Conservation (phyloP, 2,797 vertebrate genomes). For the Emys orbicularis region DNA sequence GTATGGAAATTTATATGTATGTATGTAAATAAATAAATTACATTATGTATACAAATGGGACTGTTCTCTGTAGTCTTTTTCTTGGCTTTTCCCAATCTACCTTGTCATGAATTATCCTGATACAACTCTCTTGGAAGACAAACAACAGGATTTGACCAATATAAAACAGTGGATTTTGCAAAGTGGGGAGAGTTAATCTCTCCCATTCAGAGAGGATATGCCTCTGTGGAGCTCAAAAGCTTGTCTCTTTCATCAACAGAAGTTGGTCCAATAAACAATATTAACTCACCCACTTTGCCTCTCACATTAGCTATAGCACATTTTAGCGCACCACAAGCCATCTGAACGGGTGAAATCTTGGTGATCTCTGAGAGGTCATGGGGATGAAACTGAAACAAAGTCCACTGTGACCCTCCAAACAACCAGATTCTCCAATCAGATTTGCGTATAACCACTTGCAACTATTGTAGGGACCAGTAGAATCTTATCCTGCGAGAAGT, state of each 20-base stretch:
- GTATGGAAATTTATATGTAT: background rate
- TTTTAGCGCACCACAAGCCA: background rate
- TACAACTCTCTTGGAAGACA: background rate
- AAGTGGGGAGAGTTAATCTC: accelerated
- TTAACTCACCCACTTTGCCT: background rate
- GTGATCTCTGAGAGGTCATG: background rate
- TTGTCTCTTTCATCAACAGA: background rate
- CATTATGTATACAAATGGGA: background rate
- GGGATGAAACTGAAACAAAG: background rate
- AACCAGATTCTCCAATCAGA: no score
- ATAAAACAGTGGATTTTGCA: background rate
- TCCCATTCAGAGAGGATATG: background rate
- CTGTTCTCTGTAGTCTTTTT: background rate
- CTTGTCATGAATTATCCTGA: accelerated
- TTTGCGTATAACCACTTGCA: no score
- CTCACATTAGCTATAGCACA: background rate
- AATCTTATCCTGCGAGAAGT: no score
- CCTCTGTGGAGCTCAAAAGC: background rate
- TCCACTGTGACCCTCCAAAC: no score
- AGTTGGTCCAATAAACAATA: background rate
- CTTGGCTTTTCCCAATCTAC: background rate
- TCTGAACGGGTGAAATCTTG: background rate
- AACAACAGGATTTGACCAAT: background rate
- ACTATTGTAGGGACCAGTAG: no score
- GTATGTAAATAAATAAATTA: accelerated